Base-by-base conservation (phyloP, 2,113 vertebrate species). In the Protomyctophum bolini region DNA sequence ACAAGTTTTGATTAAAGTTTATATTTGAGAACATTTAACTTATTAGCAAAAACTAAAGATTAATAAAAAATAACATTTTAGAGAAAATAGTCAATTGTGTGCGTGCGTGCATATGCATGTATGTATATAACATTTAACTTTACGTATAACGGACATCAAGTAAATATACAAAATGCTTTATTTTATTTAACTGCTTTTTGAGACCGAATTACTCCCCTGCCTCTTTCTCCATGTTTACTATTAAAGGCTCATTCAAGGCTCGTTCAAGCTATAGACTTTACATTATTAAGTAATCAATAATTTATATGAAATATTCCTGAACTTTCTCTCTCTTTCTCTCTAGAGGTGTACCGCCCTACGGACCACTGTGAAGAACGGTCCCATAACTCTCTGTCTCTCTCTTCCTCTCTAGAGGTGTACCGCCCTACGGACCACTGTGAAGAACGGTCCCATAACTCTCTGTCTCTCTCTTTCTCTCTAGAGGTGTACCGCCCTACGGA, bases 331-430 rank as follows among this genome's bases (percentile, higher is more conserved):
- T 47, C 56, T 59, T 7, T 6, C 5, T 21, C 21, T 21, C 21
- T 21, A 21, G 21, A 21, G 21, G 21, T 21, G 21, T 21, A 21
- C 21, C 21, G 21, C 1, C 21, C 21, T 21, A 21, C 21, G 21
- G 21, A 21, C 21, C 21, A 21, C 2, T 21, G 21, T 21, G 21
- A 21, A 21, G 21, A 21, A 21, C 21, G 21, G 21, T 94, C 93
- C 2, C 96, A 98, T 15, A 83, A 81, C 47, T 98, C n/a, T n/a
- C n/a, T n/a, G n/a, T 21, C 47, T 2, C 45, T 14, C 29, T 47
- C 56, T 59, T 7, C 3, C 5, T 21, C 21, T 21, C 21, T 21
- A 21, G 21, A 21, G 21, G 21, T 21, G 21, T 21, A 21, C 21
- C 21, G 21, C 1, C 21, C 21, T 21, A 21, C 21, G 21, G 21